Evolutionary conservation across 2,113 vertebrate genomes (phyloP).

Genomic region (Motacilla alba): DNA sequence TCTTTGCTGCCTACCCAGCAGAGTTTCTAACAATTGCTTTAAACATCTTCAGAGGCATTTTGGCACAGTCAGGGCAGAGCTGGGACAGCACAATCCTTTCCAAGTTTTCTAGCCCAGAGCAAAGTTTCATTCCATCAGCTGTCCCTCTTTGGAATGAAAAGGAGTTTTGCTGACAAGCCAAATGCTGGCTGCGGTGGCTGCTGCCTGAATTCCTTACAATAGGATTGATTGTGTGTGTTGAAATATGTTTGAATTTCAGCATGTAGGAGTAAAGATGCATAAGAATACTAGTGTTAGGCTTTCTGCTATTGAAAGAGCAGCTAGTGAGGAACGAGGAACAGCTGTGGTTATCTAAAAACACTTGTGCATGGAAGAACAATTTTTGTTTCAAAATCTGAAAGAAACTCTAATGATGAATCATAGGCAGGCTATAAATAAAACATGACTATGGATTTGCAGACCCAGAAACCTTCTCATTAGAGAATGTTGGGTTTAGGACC

Average conservation of each 20-base stretch:
- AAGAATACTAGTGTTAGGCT: constrained; percentile 62
- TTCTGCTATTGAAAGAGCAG: constrained; percentile 62
- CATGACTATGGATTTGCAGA: constrained; percentile 68
- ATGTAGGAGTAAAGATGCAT: constrained; percentile 43
- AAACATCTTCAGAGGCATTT: background rate
- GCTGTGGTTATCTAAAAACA: constrained; percentile 71
- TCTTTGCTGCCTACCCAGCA: background rate
- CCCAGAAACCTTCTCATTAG: constrained; percentile 72
- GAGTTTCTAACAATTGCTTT: background rate
- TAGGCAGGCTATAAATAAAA: constrained; percentile 75
- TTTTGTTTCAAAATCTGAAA: constrained; percentile 75
- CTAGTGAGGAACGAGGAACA: constrained; percentile 58
- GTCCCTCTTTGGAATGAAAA: background rate
- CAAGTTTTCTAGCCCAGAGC: constrained; percentile 1
- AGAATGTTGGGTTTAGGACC: constrained; percentile 63
- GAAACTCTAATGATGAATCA: constrained; percentile 76
- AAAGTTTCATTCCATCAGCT: constrained; percentile 15
- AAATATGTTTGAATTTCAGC: constrained; percentile 54
- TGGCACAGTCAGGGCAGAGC: background rate
- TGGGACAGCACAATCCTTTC: background rate
- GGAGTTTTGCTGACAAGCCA: constrained; percentile 48
- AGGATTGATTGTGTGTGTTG: constrained; percentile 56
- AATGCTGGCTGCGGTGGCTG: background rate
- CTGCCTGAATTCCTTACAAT: constrained; percentile 43
- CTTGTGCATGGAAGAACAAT: constrained; percentile 28